A percentile compares a stretch with the other conserved stretches of the same genome.
Conservation (phyloP, 2,888 invertebrate genomes). For the Oscheius sp. region DNA sequence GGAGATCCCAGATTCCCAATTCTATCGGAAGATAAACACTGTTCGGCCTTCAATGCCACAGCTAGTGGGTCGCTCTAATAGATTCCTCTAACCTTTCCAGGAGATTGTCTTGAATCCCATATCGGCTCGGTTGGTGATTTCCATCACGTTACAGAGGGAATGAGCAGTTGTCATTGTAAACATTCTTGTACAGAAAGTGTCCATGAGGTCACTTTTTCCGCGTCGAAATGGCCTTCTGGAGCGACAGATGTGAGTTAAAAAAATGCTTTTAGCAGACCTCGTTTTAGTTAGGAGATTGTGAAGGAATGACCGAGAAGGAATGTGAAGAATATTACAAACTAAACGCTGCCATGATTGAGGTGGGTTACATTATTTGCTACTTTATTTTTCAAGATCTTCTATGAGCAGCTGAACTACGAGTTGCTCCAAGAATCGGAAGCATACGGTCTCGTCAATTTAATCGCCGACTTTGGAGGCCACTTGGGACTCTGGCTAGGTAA, state of each 20-base stretch:
- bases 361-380: not conserved
- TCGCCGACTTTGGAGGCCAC: constrained; percentile 62
- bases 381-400: constrained; percentile 47
- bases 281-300: constrained; percentile 58
- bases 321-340: constrained; percentile 56
- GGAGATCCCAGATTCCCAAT: constrained; percentile 59
- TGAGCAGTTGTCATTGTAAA: constrained; percentile 54
- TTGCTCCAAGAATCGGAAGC: constrained; percentile 57
- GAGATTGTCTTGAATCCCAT: constrained; percentile 51
- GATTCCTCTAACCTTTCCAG: constrained; percentile 24
- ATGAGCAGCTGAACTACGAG: constrained; percentile 60
- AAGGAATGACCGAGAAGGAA: constrained; percentile 58
- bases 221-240: constrained; percentile 60
- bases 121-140: constrained; percentile 55
- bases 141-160: constrained; percentile 55
- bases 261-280: not conserved
- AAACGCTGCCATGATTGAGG: constrained; percentile 60
- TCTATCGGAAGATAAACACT: constrained; percentile 38
- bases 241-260: constrained; percentile 50
- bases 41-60: constrained; percentile 57
- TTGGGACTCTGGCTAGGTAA: constrained; percentile 59
- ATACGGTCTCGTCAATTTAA: constrained; percentile 55
- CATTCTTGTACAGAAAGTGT: constrained; percentile 52
- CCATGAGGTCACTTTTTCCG: constrained; percentile 55
- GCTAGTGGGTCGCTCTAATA: constrained; percentile 42